phyloP scores from a whole-genome alignment of 30 jellyfish, hydroid and myxozoan genomes.

The Kudoa iwatai region DNA sequence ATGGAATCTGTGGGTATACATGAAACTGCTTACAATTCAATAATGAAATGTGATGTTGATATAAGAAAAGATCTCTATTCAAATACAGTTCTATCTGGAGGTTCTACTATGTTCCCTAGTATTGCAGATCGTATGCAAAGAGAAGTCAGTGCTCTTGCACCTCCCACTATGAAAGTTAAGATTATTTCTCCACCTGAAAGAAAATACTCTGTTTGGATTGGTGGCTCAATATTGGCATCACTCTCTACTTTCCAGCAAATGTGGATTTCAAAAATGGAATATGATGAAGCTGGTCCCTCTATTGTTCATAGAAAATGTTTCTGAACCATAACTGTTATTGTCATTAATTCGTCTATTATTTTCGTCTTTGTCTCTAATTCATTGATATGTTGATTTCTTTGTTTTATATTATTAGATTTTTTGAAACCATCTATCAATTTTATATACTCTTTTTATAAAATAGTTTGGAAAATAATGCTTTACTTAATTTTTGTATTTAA shows the following conservation, averaged over 20 bases:
- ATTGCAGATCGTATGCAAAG: conserved; percentile 99
- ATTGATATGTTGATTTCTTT: too few species aligned
- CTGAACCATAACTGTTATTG: conserved; percentile 8
- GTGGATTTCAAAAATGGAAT: conserved; percentile 99
- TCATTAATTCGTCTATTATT: too few species aligned
- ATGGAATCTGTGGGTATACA: conserved; percentile 99
- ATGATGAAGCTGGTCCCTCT: conserved; percentile 98
- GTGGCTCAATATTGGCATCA: conserved; percentile 99
- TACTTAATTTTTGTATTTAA: too few species aligned
- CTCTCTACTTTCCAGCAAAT: conserved; percentile 99
- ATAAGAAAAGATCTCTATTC: conserved; percentile 15
- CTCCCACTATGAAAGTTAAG: conserved; percentile 96
- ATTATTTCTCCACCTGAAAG: conserved; percentile 99
- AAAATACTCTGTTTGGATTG: conserved; percentile 5
- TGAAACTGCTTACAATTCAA: conserved; percentile 97
- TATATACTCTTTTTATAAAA: too few species aligned
- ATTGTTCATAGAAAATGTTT: conserved; percentile 99
- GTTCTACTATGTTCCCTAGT: conserved; percentile 99
- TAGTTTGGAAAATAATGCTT: too few species aligned
- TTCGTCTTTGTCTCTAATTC: too few species aligned
- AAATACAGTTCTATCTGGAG: conserved; percentile 99
- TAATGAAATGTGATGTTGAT: conserved; percentile 91
- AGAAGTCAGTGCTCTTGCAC: conserved; percentile 95
- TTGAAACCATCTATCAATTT: too few species aligned
- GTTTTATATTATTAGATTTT: too few species aligned